These are phyloP conservation scores for Atlantisia rogersi DNA, from an alignment of 2,113 vertebrate species.

Conservation along the genomic window DNA sequence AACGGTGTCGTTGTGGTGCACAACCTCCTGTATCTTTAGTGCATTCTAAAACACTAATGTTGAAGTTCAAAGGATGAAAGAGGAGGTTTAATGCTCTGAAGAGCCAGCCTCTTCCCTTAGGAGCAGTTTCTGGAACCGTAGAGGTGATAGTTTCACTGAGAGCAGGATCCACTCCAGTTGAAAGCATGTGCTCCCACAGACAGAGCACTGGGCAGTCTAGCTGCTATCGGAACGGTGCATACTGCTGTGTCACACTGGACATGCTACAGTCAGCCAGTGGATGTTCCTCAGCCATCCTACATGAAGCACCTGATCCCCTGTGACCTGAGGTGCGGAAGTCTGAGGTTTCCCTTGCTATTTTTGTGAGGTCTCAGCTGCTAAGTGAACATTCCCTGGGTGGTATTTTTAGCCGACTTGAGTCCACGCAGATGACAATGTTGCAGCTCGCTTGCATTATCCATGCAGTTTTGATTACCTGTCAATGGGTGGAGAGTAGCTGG, in stretches of 20 bases:
- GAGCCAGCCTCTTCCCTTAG: background rate
- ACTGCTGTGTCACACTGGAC: accelerated
- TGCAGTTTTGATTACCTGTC: background rate
- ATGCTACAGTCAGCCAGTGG: accelerated
- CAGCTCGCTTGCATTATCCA: background rate
- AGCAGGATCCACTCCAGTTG: background rate
- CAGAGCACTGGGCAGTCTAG: too few relatives aligned
- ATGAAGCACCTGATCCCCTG: background rate
- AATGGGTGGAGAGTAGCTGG: background rate
- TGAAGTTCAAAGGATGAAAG: background rate
- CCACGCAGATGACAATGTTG: background rate
- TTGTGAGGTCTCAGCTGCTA: background rate
- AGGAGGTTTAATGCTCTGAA: background rate
- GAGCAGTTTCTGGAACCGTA: background rate
- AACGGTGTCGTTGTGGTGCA: background rate
- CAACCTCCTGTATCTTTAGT: background rate
- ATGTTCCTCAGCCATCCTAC: background rate
- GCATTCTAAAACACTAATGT: background rate
- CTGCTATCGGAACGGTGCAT: background rate
- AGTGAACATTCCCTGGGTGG: background rate
- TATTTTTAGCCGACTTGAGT: background rate
- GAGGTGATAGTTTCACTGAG: background rate
- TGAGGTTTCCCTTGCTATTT: slow-evolving; percentile 37
- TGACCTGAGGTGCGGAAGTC: background rate
- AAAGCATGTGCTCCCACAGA: background rate